Conservation (phyloP, 1,140 invertebrate species). For the Aleiodes sp. region DNA sequence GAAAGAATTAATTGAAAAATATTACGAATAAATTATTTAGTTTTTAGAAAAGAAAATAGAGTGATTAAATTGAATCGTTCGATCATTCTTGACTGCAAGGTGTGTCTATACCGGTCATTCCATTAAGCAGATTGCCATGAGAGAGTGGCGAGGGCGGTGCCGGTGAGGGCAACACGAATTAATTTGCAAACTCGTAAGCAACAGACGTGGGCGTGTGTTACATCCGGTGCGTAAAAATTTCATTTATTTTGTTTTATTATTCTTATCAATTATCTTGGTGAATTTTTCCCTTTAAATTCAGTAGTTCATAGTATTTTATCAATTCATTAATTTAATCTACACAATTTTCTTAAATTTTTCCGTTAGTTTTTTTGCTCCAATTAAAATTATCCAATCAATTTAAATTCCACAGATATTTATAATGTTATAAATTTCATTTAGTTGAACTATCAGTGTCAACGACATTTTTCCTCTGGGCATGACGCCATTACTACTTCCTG, state of each 20-base stretch:
- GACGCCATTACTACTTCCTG: background rate
- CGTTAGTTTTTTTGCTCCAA: background rate
- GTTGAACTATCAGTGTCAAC: constrained; percentile 25
- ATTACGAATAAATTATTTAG: too few relatives aligned
- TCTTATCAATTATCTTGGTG: constrained; percentile 3
- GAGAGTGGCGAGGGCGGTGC: constrained; percentile 17
- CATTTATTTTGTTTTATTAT: background rate
- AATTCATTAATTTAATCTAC: too few relatives aligned
- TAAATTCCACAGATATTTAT: background rate
- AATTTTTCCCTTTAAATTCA: background rate
- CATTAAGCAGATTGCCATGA: constrained; percentile 39
- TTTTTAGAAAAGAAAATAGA: background rate
- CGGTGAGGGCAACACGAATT: constrained; percentile 28
- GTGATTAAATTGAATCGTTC: background rate
- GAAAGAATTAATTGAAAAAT: too few relatives aligned
- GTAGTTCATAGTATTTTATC: constrained; percentile 23
- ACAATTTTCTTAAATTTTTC: too few relatives aligned
- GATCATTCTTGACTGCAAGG: constrained; percentile 26
- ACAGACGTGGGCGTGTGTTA: constrained; percentile 35
- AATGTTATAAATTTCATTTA: background rate
- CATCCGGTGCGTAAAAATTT: constrained; percentile 33
- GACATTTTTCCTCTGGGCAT: constrained; percentile 1
- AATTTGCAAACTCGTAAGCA: constrained; percentile 37
- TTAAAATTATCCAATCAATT: background rate
- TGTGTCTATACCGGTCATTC: constrained; percentile 28